phyloP scores from a whole-genome alignment of 2,113 vertebrate species.

The Puma concolor region DNA sequence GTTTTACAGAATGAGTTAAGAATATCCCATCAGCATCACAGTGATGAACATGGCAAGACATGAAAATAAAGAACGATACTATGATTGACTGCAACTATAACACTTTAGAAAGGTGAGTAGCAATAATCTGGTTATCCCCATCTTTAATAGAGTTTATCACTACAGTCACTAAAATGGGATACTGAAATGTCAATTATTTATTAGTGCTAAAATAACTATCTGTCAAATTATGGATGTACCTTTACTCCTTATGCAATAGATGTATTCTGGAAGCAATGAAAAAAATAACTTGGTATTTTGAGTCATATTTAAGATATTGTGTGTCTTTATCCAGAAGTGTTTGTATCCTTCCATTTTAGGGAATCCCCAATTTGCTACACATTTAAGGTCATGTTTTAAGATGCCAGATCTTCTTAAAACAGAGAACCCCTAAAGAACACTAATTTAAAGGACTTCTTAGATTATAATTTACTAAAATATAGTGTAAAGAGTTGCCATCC shows the following conservation, averaged over 20 bases:
- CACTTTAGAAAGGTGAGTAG: not conserved
- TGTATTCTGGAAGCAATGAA: not conserved
- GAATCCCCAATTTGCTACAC: not conserved
- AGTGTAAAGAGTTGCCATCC: not conserved
- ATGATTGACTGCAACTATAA: constrained; percentile 5
- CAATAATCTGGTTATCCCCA: not conserved
- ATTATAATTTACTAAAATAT: not conserved
- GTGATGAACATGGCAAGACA: constrained; percentile 39
- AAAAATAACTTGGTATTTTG: not conserved
- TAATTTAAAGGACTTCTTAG: not conserved
- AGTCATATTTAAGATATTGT: not conserved
- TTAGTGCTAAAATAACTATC: not conserved
- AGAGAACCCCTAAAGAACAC: not conserved
- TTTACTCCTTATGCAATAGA: not conserved
- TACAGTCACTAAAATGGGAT: not conserved
- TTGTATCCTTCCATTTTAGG: not conserved
- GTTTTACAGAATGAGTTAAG: constrained; percentile 18
- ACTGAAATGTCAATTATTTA: not conserved
- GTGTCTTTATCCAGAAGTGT: not conserved
- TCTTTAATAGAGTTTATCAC: constrained; percentile 31
- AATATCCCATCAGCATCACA: not conserved
- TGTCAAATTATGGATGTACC: not conserved
- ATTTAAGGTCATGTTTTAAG: not conserved
- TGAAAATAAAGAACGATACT: constrained; percentile 23
- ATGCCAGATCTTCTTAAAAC: not conserved